Evolutionary conservation across 2,888 invertebrate species (phyloP).

Genomic region (Parochlus steinenii): DNA sequence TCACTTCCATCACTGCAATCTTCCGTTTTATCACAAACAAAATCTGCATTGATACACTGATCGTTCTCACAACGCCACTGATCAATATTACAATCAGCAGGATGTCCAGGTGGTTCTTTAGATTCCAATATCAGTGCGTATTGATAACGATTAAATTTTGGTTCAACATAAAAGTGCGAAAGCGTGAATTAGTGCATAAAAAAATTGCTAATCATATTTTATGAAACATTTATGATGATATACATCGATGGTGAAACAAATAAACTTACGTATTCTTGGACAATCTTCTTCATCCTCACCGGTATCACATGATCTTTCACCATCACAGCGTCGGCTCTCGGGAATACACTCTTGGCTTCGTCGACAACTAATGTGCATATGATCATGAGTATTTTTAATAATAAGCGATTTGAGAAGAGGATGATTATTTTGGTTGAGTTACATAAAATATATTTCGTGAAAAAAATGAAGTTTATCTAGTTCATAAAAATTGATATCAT

Average conservation of each 20-base stretch:
- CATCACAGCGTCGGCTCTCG: slow-evolving; percentile 27
- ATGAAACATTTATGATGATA: slow-evolving; percentile 1
- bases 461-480: not conserved
- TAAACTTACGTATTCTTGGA: slow-evolving; percentile 24
- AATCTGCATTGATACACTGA: slow-evolving; percentile 31
- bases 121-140: slow-evolving; percentile 1
- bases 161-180: slow-evolving; percentile 1
- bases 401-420: too few species aligned
- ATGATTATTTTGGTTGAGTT: not conserved
- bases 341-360: slow-evolving; percentile 13
- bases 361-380: slow-evolving; percentile 6
- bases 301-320: slow-evolving; percentile 32
- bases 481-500: too few species aligned
- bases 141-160: not conserved
- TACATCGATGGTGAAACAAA: not conserved
- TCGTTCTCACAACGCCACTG: slow-evolving; percentile 32
- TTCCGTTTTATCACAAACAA: slow-evolving; percentile 37
- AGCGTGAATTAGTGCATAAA: too few species aligned
- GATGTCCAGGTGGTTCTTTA: not conserved
- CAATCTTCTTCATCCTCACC: slow-evolving; percentile 35
- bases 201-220: too few species aligned
- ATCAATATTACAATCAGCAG: slow-evolving; percentile 13
- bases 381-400: too few species aligned
- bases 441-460: not conserved
- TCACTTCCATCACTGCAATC: slow-evolving; percentile 44